Evolutionary conservation across 2,113 vertebrate genomes (phyloP), one percentile per base, ranked within the genome.

Genomic region (Lonchura striata): DNA sequence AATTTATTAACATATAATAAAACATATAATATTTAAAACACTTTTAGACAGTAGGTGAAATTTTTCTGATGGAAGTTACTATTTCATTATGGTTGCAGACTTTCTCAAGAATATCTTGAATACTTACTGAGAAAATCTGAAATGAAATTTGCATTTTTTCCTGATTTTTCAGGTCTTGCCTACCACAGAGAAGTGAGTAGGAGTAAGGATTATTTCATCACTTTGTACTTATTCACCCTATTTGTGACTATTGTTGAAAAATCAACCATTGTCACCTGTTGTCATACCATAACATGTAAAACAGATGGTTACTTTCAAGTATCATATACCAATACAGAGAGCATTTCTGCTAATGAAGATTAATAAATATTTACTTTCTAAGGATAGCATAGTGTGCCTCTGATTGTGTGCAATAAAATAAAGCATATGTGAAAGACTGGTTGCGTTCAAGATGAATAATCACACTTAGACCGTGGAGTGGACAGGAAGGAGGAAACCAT

Each of bases 401-500:
- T 79, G 65, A 50, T 19, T 53, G 28, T 41, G 22, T 70, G 30
- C 42, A 63, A 59, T 78, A 74, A 95, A 74, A 52, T n/a, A 66
- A 66, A 91, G 82, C 42, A 56, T 22, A 68, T 52, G 60, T 80
- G 81, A 87, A 92, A 76, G 63, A 86, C 50, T 72, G 52, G 42
- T 70, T 70, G 28, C 4, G 5, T 88, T 86, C 54, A 86, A 53
- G 90, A 59, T 57, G 60, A 71, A 70, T 89, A 90, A 57, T 76
- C 68, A 50, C 44, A n/a, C 66, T 74, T 61, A 77, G 56, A 37
- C 8, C 0, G 0, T 37, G 49, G 64, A 88, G 46, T 39, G 78
- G 80, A 65, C 50, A 92, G 88, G 88, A 94, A 90, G 85, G 44
- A 95, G 92, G 87, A 90, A 93, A 75, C 31, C 92, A 95, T 93